phyloP scores from a whole-genome alignment of 2,888 invertebrate species.

The Noctua pronuba region DNA sequence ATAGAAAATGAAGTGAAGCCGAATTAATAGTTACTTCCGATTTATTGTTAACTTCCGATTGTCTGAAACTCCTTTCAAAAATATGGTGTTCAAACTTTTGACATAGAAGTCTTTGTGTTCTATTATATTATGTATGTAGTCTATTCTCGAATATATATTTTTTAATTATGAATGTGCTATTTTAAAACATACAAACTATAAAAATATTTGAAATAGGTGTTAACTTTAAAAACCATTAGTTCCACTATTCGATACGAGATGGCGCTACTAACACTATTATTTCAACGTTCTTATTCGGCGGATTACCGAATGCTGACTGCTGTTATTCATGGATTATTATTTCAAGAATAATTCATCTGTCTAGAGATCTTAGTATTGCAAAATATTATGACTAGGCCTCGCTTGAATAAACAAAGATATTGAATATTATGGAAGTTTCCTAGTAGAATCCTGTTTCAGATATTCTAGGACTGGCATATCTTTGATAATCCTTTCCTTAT shows the following conservation, averaged over 20 bases:
- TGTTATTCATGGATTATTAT: conserved; percentile 58
- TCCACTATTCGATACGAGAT: conserved; percentile 74
- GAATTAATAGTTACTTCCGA: background rate
- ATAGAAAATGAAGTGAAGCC: too few relatives aligned
- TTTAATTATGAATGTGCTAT: background rate
- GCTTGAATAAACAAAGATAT: conserved; percentile 24
- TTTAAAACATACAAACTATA: background rate
- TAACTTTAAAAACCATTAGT: conserved; percentile 26
- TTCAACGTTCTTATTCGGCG: conserved; percentile 18
- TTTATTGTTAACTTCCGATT: background rate
- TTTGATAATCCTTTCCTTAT: conserved; percentile 61
- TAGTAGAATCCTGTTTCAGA: conserved; percentile 37
- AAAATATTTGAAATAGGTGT: background rate
- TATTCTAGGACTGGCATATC: conserved; percentile 41
- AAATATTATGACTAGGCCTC: conserved; percentile 61
- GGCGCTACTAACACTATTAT: conserved; percentile 68
- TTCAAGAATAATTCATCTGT: conserved; percentile 63
- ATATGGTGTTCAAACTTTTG: background rate
- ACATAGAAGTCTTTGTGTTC: too few relatives aligned
- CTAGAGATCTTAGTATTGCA: conserved; percentile 49
- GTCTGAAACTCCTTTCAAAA: background rate
- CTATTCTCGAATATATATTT: background rate
- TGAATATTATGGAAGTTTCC: conserved; percentile 55
- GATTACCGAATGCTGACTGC: conserved; percentile 46
- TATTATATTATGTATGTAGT: background rate